Evolutionary conservation across 2,888 invertebrate species (phyloP).

Genomic region (Andrena haemorrhoa): DNA sequence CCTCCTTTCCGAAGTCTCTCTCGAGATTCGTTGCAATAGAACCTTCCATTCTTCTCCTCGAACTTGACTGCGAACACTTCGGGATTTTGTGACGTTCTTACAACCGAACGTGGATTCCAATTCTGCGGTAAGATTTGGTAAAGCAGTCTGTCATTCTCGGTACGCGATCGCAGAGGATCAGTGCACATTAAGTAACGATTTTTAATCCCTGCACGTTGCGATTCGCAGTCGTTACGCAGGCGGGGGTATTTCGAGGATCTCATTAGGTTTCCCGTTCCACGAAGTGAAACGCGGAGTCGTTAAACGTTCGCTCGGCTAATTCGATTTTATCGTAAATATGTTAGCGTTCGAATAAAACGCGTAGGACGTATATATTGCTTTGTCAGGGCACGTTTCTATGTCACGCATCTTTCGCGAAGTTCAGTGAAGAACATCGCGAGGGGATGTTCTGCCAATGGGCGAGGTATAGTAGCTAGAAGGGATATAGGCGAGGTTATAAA

Average conservation of each 20-base stretch:
- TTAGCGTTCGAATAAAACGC: neutral
- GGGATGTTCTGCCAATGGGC: neutral
- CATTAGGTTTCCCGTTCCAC: neutral
- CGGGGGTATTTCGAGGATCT: no score
- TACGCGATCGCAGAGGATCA: neutral
- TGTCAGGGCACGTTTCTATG: neutral
- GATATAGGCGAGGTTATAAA: no score
- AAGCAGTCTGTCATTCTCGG: neutral
- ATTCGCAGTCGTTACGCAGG: neutral
- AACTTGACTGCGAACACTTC: neutral
- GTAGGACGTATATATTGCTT: neutral
- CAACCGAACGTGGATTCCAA: no score
- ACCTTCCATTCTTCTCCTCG: neutral
- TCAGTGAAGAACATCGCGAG: neutral
- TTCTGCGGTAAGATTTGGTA: neutral
- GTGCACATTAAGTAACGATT: neutral
- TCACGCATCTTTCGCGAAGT: neutral
- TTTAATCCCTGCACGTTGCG: neutral
- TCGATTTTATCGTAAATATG: conserved; percentile 16
- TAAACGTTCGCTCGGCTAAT: neutral
- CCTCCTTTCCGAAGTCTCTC: neutral
- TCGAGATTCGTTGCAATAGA: neutral
- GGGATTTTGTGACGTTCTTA: no score
- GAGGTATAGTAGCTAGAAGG: no score
- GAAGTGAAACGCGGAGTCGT: neutral